Conservation (phyloP, 2,888 invertebrate genomes). For the Eupithecia dodoneata region DNA sequence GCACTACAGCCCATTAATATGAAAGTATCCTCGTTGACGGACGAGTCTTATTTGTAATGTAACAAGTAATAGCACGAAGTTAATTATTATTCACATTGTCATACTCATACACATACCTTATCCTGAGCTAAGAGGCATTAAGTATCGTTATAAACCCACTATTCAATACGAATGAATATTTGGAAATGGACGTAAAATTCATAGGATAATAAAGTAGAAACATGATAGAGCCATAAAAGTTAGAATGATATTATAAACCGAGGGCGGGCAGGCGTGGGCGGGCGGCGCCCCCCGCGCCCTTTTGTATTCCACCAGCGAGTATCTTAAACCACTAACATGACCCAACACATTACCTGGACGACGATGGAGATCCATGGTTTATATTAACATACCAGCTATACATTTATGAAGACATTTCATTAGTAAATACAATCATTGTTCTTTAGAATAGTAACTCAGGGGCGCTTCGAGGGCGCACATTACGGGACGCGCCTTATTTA, state of each 20-base stretch:
- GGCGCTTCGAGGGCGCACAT: conserved; percentile 55
- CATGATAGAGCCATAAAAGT: conserved; percentile 56
- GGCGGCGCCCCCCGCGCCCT: conserved; percentile 8
- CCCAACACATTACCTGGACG: not conserved
- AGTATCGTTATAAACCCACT: conserved; percentile 4
- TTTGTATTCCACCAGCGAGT: conserved; percentile 7
- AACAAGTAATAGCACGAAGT: not conserved
- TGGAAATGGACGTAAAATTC: conserved; percentile 45
- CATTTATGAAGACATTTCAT: not conserved
- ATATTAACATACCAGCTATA: not conserved
- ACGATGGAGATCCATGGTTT: not conserved
- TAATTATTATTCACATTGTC: not conserved
- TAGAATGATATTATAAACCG: conserved; percentile 56
- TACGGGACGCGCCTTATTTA: conserved; percentile 77
- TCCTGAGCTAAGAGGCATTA: not conserved
- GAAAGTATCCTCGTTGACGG: not conserved
- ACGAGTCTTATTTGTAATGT: not conserved
- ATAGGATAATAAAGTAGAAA: conserved; percentile 48
- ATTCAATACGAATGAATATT: conserved; percentile 41
- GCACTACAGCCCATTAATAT: not conserved
- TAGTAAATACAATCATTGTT: not conserved
- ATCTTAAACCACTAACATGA: not conserved
- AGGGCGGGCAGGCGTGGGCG: conserved; percentile 37
- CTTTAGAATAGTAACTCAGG: not conserved
- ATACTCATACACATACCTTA: not conserved